Conservation (phyloP, 1,140 invertebrate genomes). For the Eubasilissa regina region DNA sequence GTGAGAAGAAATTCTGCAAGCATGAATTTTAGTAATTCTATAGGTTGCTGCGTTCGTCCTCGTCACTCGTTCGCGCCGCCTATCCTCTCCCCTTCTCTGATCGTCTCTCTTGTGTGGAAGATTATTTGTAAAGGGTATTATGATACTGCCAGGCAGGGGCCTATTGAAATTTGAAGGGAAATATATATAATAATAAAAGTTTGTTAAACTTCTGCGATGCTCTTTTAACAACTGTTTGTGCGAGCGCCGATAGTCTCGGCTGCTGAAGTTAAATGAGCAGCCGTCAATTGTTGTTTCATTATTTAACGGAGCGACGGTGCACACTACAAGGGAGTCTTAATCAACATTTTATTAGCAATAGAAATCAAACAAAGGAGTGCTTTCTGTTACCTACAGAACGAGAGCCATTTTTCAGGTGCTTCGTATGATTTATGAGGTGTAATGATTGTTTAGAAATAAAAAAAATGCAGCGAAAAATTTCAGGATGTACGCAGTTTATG, state of each 20-base stretch:
- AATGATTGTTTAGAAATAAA: too few species aligned
- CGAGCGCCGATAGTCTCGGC: neutral
- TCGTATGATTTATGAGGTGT: too few species aligned
- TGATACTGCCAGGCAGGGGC: conserved; percentile 17
- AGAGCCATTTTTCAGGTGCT: too few species aligned
- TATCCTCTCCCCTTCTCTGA: neutral
- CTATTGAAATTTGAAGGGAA: conserved; percentile 29
- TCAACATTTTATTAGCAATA: neutral
- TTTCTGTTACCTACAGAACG: too few species aligned
- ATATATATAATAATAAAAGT: conserved; percentile 38
- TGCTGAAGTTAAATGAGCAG: conserved; percentile 1
- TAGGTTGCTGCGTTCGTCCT: conserved; percentile 7
- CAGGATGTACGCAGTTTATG: too few species aligned
- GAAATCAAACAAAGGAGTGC: too few species aligned
- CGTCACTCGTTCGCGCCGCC: neutral
- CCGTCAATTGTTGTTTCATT: conserved; percentile 24
- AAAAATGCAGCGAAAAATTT: too few species aligned
- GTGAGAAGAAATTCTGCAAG: conserved; percentile 29
- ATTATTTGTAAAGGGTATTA: conserved; percentile 24
- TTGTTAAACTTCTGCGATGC: conserved; percentile 34
- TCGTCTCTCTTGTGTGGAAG: conserved; percentile 28
- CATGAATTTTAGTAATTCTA: conserved; percentile 40
- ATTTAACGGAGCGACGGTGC: conserved; percentile 5
- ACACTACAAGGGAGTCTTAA: conserved; percentile 1
- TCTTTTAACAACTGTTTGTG: conserved; percentile 15